Evolutionary conservation across 2,888 invertebrate genomes (phyloP), one percentile per base, ranked within the genome.

Genomic region (Liopterus haemorrhoidalis): DNA sequence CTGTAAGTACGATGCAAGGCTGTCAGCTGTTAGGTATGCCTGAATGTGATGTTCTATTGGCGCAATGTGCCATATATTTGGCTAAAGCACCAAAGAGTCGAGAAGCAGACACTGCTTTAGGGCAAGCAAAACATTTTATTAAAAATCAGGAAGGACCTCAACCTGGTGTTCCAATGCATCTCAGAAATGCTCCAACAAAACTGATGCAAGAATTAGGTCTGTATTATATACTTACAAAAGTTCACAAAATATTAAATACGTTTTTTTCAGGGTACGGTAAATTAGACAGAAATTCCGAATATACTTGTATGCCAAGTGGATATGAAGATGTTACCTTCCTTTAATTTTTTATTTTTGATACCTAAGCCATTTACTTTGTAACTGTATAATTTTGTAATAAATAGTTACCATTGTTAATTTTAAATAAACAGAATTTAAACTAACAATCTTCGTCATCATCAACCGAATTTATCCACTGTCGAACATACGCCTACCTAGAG

Each of bases 1-100:
- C 88, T 0, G 78, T 87, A 3, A 74, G 84, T 4, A 81, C 86
- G 22, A 76, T 84, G 70, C 82, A 86, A 55, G 86, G 83, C 1
- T 86, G 86, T 58, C 85, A 87, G 62, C 71, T 83, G 49, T n/a
- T 39, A 9, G 89, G 89, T 5, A 82, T 82, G 84, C 88, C 88
- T 0, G 89, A 89, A 59, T 80, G 83, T 57, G 83, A 85, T 62
- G 81, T 86, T 8, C 66, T 85, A 39, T 65, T 90, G 18, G 85
- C 83, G 9, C 86, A 89, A 59, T 84, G 85, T 59, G 82, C 81
- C 2, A 81, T 82, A 37, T 79, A 88, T 59, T 68, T 89, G 35
- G 84, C 88, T 0, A 70, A 84, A 56, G 85, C 88, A 5, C 79
- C 81, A 5, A 89, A 89, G 63, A 85, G 84, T 24, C 65, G 71